Evolutionary conservation across 2,113 vertebrate species (phyloP).

Genomic region (Ochotona princeps): DNA sequence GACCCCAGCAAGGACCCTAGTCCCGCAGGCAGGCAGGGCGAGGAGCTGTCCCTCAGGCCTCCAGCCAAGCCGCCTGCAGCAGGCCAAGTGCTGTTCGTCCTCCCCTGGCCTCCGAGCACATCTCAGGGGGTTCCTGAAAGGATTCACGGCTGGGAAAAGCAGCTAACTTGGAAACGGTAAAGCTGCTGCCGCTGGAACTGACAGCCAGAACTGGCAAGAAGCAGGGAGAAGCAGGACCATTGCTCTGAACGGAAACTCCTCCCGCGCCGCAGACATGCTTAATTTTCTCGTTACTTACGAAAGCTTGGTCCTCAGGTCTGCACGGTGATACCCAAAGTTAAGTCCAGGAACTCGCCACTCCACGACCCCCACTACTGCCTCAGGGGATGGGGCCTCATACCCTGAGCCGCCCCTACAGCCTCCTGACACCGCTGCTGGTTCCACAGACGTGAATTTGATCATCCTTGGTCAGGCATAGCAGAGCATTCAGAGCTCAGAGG

Average conservation of each 20-base stretch:
- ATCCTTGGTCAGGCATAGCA: slow-evolving; percentile 6
- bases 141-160: background rate
- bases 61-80: too few species aligned
- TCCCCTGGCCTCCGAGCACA: background rate
- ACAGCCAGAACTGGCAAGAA: background rate
- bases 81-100: background rate
- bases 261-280: background rate
- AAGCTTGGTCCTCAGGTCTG: background rate
- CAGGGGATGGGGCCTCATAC: background rate
- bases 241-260: background rate
- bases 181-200: background rate
- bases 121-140: background rate
- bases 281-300: background rate
- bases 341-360: background rate
- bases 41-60: too few species aligned
- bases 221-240: background rate
- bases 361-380: background rate
- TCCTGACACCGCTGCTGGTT: background rate
- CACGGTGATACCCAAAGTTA: background rate
- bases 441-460: background rate
- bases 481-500: background rate
- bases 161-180: background rate
- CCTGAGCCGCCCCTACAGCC: background rate
- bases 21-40: too few species aligned
- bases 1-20: too few species aligned